A percentile compares a stretch with the other conserved stretches of the same genome.
phyloP scores from a whole-genome alignment of 2,888 invertebrate species.

The Conomelus anceps region DNA sequence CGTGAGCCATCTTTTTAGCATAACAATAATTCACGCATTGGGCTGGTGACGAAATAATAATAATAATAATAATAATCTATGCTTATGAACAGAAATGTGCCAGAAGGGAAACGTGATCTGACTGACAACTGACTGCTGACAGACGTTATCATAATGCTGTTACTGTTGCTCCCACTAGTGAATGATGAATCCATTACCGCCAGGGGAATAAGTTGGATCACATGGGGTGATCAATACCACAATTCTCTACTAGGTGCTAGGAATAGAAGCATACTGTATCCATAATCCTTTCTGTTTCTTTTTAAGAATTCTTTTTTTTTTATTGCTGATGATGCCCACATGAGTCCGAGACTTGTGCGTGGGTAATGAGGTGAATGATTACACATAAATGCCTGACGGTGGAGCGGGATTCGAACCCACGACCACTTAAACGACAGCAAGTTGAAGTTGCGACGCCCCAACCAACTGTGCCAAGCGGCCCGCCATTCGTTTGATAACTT shows the following conservation, averaged over 20 bases:
- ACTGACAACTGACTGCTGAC: neutral
- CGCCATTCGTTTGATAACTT: too few species aligned
- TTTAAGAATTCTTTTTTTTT: too few species aligned
- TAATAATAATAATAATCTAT: too few species aligned
- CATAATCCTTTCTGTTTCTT: neutral
- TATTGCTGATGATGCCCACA: too few species aligned
- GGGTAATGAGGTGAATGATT: too few species aligned
- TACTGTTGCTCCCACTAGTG: neutral
- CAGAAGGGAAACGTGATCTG: neutral
- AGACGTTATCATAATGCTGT: neutral
- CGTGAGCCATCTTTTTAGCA: neutral
- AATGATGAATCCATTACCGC: neutral
- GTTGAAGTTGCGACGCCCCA: too few species aligned
- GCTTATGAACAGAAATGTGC: neutral
- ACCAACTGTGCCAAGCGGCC: too few species aligned
- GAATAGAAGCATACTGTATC: neutral
- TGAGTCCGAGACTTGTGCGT: too few species aligned
- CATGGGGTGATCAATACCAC: neutral
- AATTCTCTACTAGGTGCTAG: neutral
- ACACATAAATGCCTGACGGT: too few species aligned
- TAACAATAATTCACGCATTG: neutral
- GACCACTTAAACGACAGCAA: too few species aligned
- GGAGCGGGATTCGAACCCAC: too few species aligned
- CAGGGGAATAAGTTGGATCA: neutral
- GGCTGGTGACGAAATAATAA: neutral